Evolutionary conservation across 2,797 vertebrate species (phyloP).

Genomic region (Melanogrammus aeglefinus): DNA sequence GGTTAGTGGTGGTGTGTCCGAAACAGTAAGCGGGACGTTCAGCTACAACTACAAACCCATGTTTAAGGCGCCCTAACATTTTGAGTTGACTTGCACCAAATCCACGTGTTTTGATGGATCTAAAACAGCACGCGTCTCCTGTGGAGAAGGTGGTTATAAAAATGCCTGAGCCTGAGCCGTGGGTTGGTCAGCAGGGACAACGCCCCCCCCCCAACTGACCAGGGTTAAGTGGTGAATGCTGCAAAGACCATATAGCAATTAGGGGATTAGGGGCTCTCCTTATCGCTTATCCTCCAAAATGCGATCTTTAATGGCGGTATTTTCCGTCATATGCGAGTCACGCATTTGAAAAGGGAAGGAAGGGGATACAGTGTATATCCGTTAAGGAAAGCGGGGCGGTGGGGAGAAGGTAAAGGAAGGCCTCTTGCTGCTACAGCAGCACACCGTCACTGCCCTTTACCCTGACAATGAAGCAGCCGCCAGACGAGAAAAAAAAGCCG

Average conservation of each 20-base stretch:
- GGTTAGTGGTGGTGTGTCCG: no score
- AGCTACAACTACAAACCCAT: no score
- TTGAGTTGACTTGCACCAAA: no score
- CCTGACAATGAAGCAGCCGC: slow-evolving; percentile 58
- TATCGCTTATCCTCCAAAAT: neutral
- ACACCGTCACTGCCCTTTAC: slow-evolving; percentile 57
- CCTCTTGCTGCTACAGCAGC: slow-evolving; percentile 18
- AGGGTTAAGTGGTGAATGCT: neutral
- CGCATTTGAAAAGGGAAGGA: slow-evolving; percentile 14
- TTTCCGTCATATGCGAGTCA: neutral
- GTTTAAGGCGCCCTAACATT: no score
- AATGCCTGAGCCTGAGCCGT: neutral
- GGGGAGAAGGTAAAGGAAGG: slow-evolving; percentile 27
- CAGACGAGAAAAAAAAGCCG: slow-evolving; percentile 41
- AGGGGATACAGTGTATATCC: neutral
- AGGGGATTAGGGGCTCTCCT: neutral
- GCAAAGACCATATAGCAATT: neutral
- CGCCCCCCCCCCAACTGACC: neutral
- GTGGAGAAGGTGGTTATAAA: neutral
- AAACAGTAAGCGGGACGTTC: no score
- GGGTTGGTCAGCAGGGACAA: neutral
- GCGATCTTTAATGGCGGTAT: neutral
- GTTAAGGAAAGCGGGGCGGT: slow-evolving; percentile 17
- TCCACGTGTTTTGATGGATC: no score
- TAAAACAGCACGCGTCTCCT: no score